phyloP scores from a whole-genome alignment of 1,140 invertebrate species.

The Geopemphigus sp. region DNA sequence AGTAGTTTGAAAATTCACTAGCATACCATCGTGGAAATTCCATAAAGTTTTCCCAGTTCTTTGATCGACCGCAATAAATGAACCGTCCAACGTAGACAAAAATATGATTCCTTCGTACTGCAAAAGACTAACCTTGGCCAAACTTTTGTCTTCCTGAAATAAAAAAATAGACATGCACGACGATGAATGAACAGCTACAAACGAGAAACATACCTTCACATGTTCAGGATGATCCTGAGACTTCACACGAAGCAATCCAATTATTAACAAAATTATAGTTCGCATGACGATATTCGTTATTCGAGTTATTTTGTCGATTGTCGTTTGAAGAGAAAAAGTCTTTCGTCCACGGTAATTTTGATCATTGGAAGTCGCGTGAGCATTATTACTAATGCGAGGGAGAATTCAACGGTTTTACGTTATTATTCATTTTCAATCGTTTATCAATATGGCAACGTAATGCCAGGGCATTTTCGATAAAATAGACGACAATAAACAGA shows the following conservation, averaged over 20 bases:
- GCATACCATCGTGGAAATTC: slow-evolving; percentile 84
- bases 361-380: not conserved
- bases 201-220: not conserved
- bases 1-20: not conserved
- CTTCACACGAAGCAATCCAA: not conserved
- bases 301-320: not conserved
- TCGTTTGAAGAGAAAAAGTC: not conserved
- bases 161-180: not conserved
- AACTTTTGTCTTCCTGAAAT: slow-evolving; percentile 18
- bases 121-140: slow-evolving; percentile 60
- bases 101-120: slow-evolving; percentile 62
- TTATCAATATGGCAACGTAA: not conserved
- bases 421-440: not conserved
- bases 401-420: not conserved
- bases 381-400: not conserved
- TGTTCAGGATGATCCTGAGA: not conserved
- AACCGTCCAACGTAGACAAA: slow-evolving; percentile 88
- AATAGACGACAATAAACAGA: slow-evolving; percentile 3
- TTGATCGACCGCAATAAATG: slow-evolving; percentile 80
- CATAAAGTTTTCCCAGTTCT: slow-evolving; percentile 80
- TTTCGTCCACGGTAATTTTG: not conserved
- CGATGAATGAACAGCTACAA: not conserved
- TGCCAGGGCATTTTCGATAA: not conserved
- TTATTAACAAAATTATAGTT: not conserved
- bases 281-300: not conserved